These are phyloP conservation scores for Polyploca ridens DNA, from an alignment of 2,888 invertebrate species.

Conservation along the genomic window DNA sequence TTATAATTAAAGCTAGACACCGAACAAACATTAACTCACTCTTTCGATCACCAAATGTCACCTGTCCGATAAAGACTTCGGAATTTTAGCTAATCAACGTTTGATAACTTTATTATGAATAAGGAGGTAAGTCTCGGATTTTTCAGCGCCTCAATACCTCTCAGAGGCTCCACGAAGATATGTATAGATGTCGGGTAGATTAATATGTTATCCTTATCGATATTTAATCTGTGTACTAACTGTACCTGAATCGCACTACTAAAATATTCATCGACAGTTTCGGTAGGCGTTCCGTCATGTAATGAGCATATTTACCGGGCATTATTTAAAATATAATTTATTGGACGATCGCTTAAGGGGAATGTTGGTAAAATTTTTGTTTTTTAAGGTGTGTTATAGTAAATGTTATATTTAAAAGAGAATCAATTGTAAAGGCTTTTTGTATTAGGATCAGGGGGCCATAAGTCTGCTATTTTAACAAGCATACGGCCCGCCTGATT, in stretches of 20 bases:
- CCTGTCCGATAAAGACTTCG: no score
- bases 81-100: no score
- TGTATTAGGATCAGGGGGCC: no score
- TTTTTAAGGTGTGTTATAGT: background rate
- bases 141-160: background rate
- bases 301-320: conserved; percentile 72
- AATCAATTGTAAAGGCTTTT: no score
- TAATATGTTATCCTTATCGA: conserved; percentile 19
- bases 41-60: no score
- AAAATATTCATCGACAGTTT: conserved; percentile 76
- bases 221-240: conserved; percentile 52
- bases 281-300: conserved; percentile 69
- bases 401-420: no score
- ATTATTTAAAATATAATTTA: conserved; percentile 68
- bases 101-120: no score
- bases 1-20: no score
- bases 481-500: no score
- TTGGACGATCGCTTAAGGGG: conserved; percentile 49
- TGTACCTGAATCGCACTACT: conserved; percentile 65
- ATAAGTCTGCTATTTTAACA: no score
- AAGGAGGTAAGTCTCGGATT: background rate
- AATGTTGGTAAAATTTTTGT: conserved; percentile 21
- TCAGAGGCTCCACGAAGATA: background rate
- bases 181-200: background rate
- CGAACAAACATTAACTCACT: no score